Evolutionary conservation across 1,140 invertebrate species (phyloP), one percentile per base, ranked within the genome.

Genomic region (Gryllus bimaculatus): DNA sequence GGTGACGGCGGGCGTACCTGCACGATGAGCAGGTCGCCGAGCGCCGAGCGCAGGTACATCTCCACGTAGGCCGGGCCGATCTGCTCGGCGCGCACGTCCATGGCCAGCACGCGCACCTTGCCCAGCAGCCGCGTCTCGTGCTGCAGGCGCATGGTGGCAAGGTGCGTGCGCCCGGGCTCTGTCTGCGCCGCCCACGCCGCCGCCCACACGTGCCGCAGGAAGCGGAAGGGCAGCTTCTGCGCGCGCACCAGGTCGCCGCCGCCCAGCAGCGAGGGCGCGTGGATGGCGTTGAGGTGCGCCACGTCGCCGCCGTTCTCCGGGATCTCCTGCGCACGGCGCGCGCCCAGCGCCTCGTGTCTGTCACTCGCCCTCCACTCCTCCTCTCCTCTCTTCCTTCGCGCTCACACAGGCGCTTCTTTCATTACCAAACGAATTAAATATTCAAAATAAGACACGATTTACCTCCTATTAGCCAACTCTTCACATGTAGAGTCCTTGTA

Each of bases 261-360:
- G 47, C 88, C 82, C 66, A 94, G 82, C 82, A 93, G 84, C 49
- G 88, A 83, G 21, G 90, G 85, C 47, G 89, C 89, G 82, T 97
- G 95, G 0, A 97, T 88, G 0, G 91, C 89, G 77, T 89, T 89
- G 13, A 98, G 86, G 84, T 97, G 96, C 0, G 92, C 91, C 3
- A 93, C 87, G 84, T 98, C 96, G 0, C 95, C 93, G 0, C 95
- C 96, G 83, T 98, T 98, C 85, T 97, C 95, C 0, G 95, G 95
- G 74, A 97, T 94, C 83, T 97, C 96, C 93, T 97, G 84, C 20
- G 82, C 87, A 84, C 18, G 54, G 2, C 10, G 2, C 2, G 54
- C 54, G 26, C 26, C 1, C 26, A 39, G 5, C 1, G 1, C 26
- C 1, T 39, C 5, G 26, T 5, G n/a, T n/a, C n/a, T n/a, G n/a